phyloP scores from a whole-genome alignment of 2,797 vertebrate genomes.

The Sebastes alutus region DNA sequence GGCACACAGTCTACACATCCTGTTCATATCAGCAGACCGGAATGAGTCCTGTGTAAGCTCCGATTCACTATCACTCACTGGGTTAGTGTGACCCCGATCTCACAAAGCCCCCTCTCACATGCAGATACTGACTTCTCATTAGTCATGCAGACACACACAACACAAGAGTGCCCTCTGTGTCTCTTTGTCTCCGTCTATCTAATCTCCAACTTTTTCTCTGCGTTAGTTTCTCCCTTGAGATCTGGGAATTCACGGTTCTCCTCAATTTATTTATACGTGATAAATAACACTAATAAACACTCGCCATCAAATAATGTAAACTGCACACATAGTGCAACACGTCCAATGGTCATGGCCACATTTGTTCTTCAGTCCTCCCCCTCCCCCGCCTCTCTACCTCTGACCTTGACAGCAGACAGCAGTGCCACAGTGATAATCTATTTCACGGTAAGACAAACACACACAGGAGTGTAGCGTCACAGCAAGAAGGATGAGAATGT shows the following conservation, averaged over 20 bases:
- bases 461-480: constrained; percentile 7
- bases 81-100: constrained; percentile 52
- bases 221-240: not conserved
- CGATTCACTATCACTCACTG: constrained; percentile 39
- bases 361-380: constrained; percentile 2
- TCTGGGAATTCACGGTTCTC: not conserved
- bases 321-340: not conserved
- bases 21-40: constrained; percentile 1
- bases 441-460: constrained; percentile 54
- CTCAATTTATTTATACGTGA: not conserved
- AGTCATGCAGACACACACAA: constrained; percentile 31
- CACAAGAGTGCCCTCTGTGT: constrained; percentile 6
- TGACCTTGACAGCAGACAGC: constrained; percentile 50
- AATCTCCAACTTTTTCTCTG: not conserved
- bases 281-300: not conserved
- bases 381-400: constrained; percentile 5
- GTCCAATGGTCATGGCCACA: not conserved
- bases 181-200: not conserved
- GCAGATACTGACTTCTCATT: constrained; percentile 41
- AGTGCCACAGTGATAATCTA: constrained; percentile 36
- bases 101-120: constrained; percentile 49
- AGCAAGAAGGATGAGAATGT: constrained; percentile 28
- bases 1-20: not conserved
- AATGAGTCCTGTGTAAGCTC: constrained; percentile 1
- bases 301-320: not conserved